These are phyloP conservation scores for Tillus elongatus DNA, from an alignment of 2,888 invertebrate genomes.

Conservation along the genomic window DNA sequence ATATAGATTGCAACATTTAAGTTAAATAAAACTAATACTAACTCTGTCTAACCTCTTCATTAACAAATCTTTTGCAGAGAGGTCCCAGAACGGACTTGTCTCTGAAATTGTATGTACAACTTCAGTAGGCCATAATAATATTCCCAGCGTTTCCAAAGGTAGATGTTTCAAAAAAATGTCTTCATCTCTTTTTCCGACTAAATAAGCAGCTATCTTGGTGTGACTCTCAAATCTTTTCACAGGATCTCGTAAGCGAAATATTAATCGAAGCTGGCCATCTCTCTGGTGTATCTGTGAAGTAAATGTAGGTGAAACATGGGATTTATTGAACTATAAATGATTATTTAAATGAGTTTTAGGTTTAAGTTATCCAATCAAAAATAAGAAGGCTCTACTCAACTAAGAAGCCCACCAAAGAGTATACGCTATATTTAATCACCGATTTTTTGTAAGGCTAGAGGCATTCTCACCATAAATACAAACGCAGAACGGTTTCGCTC, in stretches of 20 bases:
- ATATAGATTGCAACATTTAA: background rate
- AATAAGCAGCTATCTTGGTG: slow-evolving; percentile 65
- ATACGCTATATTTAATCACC: too few relatives aligned
- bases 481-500: too few relatives aligned
- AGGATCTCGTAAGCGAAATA: slow-evolving; percentile 75
- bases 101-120: slow-evolving; percentile 74
- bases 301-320: too few relatives aligned
- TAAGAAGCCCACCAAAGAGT: too few relatives aligned
- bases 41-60: slow-evolving; percentile 44
- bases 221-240: slow-evolving; percentile 69
- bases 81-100: slow-evolving; percentile 67
- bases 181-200: slow-evolving; percentile 62
- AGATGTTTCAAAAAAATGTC: slow-evolving; percentile 62
- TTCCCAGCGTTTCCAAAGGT: slow-evolving; percentile 54
- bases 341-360: too few relatives aligned
- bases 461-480: too few relatives aligned
- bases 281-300: slow-evolving; percentile 71
- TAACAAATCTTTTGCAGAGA: slow-evolving; percentile 69
- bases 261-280: slow-evolving; percentile 67
- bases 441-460: too few relatives aligned
- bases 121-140: slow-evolving; percentile 77
- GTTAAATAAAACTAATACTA: background rate
- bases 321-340: too few relatives aligned
- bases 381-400: too few relatives aligned
- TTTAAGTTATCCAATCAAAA: too few relatives aligned